phyloP scores from a whole-genome alignment of 2,797 vertebrate genomes.

The Hephaestus fuliginosus region DNA sequence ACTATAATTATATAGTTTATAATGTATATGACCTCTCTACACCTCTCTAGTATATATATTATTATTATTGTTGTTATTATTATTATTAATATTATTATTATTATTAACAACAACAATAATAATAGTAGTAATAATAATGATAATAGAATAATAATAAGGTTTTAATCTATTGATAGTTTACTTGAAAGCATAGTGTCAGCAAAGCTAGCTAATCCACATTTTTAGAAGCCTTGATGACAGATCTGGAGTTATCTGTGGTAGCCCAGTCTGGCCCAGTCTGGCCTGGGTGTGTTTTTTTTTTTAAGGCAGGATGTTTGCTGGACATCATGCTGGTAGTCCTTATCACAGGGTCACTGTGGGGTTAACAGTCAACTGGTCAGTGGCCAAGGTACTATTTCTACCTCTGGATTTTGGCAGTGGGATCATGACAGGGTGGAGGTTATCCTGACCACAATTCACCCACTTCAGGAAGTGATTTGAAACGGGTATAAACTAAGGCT shows the following conservation, averaged over 20 bases:
- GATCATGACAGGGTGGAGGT: conserved; percentile 77
- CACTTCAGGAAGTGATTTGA: conserved; percentile 78
- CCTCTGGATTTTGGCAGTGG: conserved; percentile 68
- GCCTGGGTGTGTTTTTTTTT: conserved; percentile 62
- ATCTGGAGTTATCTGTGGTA: conserved; percentile 40
- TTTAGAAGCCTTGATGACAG: conserved; percentile 39
- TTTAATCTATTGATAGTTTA: conserved; percentile 1
- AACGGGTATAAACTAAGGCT: conserved; percentile 70
- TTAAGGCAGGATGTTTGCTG: conserved; percentile 81
- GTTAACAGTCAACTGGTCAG: conserved; percentile 76
- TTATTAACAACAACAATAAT: too few relatives aligned
- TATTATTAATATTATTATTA: too few relatives aligned
- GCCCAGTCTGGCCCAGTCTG: conserved; percentile 37
- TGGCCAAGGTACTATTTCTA: conserved; percentile 63
- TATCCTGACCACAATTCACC: conserved; percentile 70
- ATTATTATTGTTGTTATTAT: too few relatives aligned
- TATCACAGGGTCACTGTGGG: conserved; percentile 83
- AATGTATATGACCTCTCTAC: background rate
- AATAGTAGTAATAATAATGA: too few relatives aligned
- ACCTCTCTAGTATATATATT: background rate
- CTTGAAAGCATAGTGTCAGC: background rate
- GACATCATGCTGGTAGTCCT: conserved; percentile 75
- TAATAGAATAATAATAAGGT: background rate
- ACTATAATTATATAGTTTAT: background rate
- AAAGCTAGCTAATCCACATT: conserved; percentile 22